Conservation (phyloP, 2,888 invertebrate species). For the Caenorhabditis macrosperma region DNA sequence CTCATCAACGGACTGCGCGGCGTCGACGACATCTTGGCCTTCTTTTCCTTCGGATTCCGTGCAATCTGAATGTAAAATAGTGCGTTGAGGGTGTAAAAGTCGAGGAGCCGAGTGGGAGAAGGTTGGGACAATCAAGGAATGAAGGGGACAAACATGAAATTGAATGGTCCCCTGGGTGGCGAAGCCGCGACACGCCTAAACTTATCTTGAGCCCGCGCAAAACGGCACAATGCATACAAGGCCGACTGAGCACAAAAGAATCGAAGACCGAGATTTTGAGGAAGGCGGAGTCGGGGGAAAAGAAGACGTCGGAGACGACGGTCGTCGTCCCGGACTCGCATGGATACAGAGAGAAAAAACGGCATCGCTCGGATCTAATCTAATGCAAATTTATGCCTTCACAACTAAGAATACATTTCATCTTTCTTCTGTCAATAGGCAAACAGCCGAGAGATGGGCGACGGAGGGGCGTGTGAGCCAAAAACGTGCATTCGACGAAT, state of each 20-base stretch:
- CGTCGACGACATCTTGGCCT: conserved; percentile 59
- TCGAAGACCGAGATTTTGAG: conserved; percentile 36
- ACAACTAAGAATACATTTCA: conserved; percentile 32
- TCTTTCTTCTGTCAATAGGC: conserved; percentile 34
- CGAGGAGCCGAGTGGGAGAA: conserved; percentile 22
- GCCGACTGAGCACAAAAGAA: conserved; percentile 41
- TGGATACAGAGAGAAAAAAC: neutral
- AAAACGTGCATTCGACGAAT: conserved; percentile 53
- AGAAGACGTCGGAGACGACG: neutral
- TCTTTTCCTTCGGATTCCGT: conserved; percentile 44
- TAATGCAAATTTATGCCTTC: conserved; percentile 17
- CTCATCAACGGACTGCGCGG: conserved; percentile 77
- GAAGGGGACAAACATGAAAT: conserved; percentile 60
- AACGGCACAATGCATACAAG: conserved; percentile 12
- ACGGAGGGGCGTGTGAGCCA: conserved; percentile 45
- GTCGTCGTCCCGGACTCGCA: conserved; percentile 11
- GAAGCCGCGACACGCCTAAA: conserved; percentile 45
- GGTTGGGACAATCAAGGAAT: conserved; percentile 49
- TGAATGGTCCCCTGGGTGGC: conserved; percentile 61
- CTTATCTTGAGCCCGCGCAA: conserved; percentile 30
- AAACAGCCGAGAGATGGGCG: conserved; percentile 10
- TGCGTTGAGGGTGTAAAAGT: conserved; percentile 33
- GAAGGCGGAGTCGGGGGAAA: conserved; percentile 4
- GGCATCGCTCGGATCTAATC: neutral
- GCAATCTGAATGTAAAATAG: conserved; percentile 31